phyloP scores from a whole-genome alignment of 2,113 vertebrate species.

The Pionites leucogaster region DNA sequence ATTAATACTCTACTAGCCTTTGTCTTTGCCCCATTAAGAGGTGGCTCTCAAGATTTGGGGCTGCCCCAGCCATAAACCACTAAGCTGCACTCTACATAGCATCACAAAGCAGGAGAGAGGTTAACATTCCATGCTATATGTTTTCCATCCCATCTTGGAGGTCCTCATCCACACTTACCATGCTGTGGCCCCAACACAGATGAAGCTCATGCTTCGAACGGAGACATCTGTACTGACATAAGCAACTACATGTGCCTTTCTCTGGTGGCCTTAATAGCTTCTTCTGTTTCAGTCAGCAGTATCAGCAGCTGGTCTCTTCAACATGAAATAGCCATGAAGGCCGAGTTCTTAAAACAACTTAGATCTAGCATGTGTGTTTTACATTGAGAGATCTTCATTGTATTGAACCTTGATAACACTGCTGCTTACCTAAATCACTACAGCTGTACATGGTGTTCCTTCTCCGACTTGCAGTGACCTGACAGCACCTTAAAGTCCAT shows the following conservation, averaged over 20 bases:
- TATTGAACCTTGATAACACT: not conserved
- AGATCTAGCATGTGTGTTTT: not conserved
- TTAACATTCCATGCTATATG: rapidly evolving
- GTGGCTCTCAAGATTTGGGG: not conserved
- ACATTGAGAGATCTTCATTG: not conserved
- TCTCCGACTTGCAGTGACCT: not conserved
- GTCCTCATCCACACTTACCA: not conserved
- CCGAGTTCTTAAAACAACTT: not conserved
- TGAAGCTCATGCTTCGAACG: not conserved
- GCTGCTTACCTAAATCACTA: not conserved
- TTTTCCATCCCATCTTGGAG: not conserved
- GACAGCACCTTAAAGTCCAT: not conserved
- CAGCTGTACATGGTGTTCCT: not conserved
- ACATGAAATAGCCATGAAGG: not conserved
- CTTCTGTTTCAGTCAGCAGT: not conserved
- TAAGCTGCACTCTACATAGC: not conserved
- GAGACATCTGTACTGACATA: not conserved
- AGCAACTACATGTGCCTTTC: rapidly evolving
- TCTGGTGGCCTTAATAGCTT: not conserved
- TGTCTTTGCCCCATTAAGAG: not conserved
- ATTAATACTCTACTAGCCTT: not conserved
- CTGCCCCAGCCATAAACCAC: not conserved
- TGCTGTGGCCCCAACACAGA: not conserved
- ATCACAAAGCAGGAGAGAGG: not conserved
- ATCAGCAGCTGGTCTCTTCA: not conserved